These are phyloP conservation scores for Oenanthe oenanthe DNA, from an alignment of 2,113 vertebrate species.

Conservation along the genomic window DNA sequence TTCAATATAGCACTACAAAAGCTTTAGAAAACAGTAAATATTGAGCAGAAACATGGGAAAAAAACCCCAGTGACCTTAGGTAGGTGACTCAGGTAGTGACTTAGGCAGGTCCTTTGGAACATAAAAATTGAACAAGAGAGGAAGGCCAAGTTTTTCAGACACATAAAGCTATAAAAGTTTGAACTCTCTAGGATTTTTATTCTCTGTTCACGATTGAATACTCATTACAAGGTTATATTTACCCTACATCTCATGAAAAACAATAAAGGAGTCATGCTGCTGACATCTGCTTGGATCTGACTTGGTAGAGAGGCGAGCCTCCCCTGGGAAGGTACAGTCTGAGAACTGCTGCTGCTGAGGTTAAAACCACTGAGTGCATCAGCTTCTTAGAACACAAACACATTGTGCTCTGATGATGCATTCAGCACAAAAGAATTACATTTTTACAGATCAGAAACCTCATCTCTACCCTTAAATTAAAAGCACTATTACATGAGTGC, in stretches of 20 bases:
- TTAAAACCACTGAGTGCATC: neutral
- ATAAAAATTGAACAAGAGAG: neutral
- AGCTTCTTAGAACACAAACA: neutral
- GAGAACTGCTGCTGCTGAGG: neutral
- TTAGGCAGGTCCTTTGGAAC: neutral
- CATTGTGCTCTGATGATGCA: neutral
- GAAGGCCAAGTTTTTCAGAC: neutral
- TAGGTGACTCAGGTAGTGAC: neutral
- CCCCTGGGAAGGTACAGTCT: neutral
- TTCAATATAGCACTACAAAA: neutral
- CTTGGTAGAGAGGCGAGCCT: neutral
- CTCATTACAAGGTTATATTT: neutral
- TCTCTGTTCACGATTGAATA: neutral
- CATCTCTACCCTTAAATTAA: neutral
- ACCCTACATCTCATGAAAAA: neutral
- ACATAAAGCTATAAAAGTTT: neutral
- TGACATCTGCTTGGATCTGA: neutral
- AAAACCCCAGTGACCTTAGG: neutral
- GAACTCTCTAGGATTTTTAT: neutral
- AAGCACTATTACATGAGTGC: neutral
- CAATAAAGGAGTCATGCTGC: neutral
- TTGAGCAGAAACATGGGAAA: neutral
- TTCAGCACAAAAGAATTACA: neutral
- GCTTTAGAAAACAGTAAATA: neutral
- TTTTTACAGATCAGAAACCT: neutral